Base-by-base conservation (phyloP, 2,888 invertebrate genomes). In the Psococerastis gibbosa region DNA sequence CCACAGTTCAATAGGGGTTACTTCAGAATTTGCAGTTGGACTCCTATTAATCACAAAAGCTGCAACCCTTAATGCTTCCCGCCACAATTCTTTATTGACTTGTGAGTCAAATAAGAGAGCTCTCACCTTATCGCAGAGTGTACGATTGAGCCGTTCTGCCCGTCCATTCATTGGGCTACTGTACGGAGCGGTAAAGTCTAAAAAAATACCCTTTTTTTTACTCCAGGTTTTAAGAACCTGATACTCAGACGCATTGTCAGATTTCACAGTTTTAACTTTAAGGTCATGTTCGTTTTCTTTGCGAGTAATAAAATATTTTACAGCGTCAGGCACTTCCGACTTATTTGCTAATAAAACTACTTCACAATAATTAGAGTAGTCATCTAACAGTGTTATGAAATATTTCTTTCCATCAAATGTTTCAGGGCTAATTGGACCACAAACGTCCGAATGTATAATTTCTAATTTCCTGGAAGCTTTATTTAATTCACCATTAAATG, bases 81-180 rank as follows among this genome's bases (percentile, higher is more conserved):
- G 17, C 38, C 38, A 38, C 22, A 38, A 18, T 6, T 38, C 38
- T 18, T 38, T 38, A 5, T 16, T 16, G 22, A 22, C 18, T 18
- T 20, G n/a, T 18, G 38, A 5, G 3, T 17, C 5, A 5, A 16
- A 5, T 18, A 38, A 6, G 18, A 38, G 20, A 5, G 38, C 38
- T 22, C 38, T 38, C 15, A 20, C 46, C 18, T 32, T 31, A 41
- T 46, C 46, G 23, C 31, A 23, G 27, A 46, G 35, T 15, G 32
- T 17, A 11, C 44, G 3, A 23, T 46, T 46, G 22, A 45, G 11
- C 3, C 46, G 35, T 15, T 46, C 44, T 2, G 44, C 20, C 18
- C 41, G 41, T 8, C 42, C 46, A 23, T 46, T 46, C 8, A 45
- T 32, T 22, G 41, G 31, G 2, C 44, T 44, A 2, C 44, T 46